phyloP scores from a whole-genome alignment of 2,888 invertebrate genomes.

The Leptothorax acervorum region DNA sequence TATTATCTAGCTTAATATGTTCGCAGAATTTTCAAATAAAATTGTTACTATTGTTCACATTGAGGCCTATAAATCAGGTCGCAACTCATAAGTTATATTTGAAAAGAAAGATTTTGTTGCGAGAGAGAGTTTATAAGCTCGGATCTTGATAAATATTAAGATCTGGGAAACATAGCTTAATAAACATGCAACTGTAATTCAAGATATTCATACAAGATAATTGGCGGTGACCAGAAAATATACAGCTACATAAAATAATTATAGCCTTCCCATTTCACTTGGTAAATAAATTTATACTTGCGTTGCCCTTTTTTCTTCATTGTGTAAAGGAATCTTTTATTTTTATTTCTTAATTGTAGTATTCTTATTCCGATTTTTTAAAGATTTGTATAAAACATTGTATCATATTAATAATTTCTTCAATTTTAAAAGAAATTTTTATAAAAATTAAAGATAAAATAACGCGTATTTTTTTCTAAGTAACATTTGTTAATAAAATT shows the following conservation, averaged over 20 bases:
- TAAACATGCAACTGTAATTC: constrained; percentile 21
- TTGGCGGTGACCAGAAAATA: not conserved
- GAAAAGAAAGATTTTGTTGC: not conserved
- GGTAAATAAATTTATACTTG: not conserved
- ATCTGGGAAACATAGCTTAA: not conserved
- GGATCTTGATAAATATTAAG: not conserved
- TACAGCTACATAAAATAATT: not conserved
- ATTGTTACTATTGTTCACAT: not conserved
- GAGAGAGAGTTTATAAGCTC: not conserved
- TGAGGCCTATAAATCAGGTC: not conserved
- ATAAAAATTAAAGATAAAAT: not conserved
- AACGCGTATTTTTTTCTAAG: not conserved
- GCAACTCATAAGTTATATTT: not conserved
- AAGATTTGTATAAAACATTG: not conserved
- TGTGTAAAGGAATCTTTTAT: not conserved
- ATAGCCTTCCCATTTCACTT: not conserved
- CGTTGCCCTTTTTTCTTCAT: not conserved
- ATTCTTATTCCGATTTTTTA: not conserved
- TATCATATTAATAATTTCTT: not conserved
- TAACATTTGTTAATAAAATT: not conserved
- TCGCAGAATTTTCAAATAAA: not conserved
- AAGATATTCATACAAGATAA: constrained; percentile 13
- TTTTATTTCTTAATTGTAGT: not conserved
- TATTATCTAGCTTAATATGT: not conserved
- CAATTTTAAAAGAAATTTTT: not conserved